Evolutionary conservation across 1,140 invertebrate genomes (phyloP), one percentile per base, ranked within the genome.

Genomic region (Conus betulinus): DNA sequence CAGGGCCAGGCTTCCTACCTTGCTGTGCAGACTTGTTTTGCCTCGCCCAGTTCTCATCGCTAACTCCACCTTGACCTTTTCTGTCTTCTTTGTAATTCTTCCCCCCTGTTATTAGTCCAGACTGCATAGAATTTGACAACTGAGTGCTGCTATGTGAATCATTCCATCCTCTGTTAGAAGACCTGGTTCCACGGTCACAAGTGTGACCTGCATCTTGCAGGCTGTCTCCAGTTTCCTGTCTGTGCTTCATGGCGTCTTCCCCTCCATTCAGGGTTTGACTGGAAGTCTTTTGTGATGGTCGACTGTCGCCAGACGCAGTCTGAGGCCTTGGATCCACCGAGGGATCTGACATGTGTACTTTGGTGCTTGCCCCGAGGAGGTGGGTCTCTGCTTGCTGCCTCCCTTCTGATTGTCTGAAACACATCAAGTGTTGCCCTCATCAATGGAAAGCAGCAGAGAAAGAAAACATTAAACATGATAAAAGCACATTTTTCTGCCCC

Each of bases 1-100:
- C 57, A n/a, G 57, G 84, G 55, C 81, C 84, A 20, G 55, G 20
- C 67, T 81, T 85, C 25, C 63, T 67, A 0, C 74, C 83, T 84
- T 85, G 63, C 52, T 85, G 67, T 20, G 83, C 76, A 20, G 89
- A 85, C 20, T 85, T 74, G 74, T 90, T 90, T 20, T 85, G 82
- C 67, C 11, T 71, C 67, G 15, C 3, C 20, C 20, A 20, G 20
- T 71, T 71, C 4, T 71, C 67, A 71, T 71, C 67, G 6, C 67
- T 23, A 20, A n/a, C 67, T 7, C 20, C 20, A 13, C 20, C 13
- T 6, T 71, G 67, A 0, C 23, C 20, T 6, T 7, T 13, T n/a
- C n/a, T n/a, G 67, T n/a, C 23, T 6, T 71, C 67, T 71, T 20
- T 71, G 20, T 11, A 71, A 23, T 71, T 71, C 67, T 23, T 71